phyloP scores from a whole-genome alignment of 2,888 invertebrate species.

The Hipparchia semele region DNA sequence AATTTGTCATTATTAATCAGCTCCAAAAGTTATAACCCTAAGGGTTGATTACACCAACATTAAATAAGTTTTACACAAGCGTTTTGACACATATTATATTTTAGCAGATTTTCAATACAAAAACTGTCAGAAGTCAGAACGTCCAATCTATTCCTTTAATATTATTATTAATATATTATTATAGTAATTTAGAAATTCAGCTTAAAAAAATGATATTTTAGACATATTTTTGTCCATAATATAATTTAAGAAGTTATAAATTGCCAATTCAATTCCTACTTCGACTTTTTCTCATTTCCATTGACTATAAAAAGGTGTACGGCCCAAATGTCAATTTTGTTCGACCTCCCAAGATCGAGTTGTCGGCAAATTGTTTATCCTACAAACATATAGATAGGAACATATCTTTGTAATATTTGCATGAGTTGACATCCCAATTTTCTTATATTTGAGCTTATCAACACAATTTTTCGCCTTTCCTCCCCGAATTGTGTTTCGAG shows the following conservation, averaged over 20 bases:
- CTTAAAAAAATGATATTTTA: too few relatives aligned
- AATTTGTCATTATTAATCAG: too few relatives aligned
- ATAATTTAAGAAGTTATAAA: slow-evolving; percentile 6
- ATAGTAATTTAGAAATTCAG: too few relatives aligned
- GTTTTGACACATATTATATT: too few relatives aligned
- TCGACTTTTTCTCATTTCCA: slow-evolving; percentile 45
- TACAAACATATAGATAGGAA: slow-evolving; percentile 31
- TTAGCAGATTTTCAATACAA: too few relatives aligned
- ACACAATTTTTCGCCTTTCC: slow-evolving; percentile 60
- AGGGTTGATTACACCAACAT: too few relatives aligned
- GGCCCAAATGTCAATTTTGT: slow-evolving; percentile 57
- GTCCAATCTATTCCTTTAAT: too few relatives aligned
- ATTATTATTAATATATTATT: too few relatives aligned
- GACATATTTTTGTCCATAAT: too few relatives aligned
- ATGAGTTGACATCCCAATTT: slow-evolving; percentile 52
- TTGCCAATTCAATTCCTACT: slow-evolving; percentile 29
- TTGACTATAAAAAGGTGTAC: slow-evolving; percentile 64
- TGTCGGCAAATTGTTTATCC: slow-evolving; percentile 49
- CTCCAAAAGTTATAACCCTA: too few relatives aligned
- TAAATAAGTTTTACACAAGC: too few relatives aligned
- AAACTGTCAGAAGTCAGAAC: too few relatives aligned
- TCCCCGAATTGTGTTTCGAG: slow-evolving; percentile 53
- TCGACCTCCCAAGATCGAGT: slow-evolving; percentile 61
- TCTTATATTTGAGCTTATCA: slow-evolving; percentile 64
- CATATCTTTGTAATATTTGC: slow-evolving; percentile 46